phyloP scores from a whole-genome alignment of 2,888 invertebrate species.

The Heliconius erato region DNA sequence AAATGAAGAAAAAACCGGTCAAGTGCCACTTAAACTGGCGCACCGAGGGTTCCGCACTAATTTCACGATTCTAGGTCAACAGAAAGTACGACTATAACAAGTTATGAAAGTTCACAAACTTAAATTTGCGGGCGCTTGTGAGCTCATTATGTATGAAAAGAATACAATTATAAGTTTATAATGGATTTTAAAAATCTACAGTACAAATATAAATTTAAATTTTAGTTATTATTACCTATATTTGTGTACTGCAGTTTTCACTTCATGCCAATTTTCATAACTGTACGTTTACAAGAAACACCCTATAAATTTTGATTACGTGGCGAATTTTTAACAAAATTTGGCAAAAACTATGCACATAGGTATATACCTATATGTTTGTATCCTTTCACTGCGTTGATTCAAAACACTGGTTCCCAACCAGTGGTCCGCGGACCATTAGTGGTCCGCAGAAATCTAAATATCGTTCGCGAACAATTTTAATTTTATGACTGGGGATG shows the following conservation, averaged over 20 bases:
- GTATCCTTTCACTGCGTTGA: too few relatives aligned
- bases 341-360: neutral
- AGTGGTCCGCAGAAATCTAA: too few relatives aligned
- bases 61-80: neutral
- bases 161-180: neutral
- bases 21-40: neutral
- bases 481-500: too few relatives aligned
- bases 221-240: too few relatives aligned
- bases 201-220: too few relatives aligned
- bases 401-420: too few relatives aligned
- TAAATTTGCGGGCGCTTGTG: neutral
- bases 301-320: neutral
- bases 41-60: neutral
- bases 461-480: too few relatives aligned
- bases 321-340: neutral
- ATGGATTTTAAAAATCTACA: too few relatives aligned
- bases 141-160: neutral
- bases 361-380: too few relatives aligned
- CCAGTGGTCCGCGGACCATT: too few relatives aligned
- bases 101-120: neutral
- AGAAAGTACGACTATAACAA: neutral
- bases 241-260: too few relatives aligned
- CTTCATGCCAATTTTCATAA: too few relatives aligned
- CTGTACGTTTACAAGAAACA: neutral
- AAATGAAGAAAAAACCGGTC: neutral